These are phyloP conservation scores for Pelosia muscerda DNA, from an alignment of 2,888 invertebrate species.

Conservation along the genomic window DNA sequence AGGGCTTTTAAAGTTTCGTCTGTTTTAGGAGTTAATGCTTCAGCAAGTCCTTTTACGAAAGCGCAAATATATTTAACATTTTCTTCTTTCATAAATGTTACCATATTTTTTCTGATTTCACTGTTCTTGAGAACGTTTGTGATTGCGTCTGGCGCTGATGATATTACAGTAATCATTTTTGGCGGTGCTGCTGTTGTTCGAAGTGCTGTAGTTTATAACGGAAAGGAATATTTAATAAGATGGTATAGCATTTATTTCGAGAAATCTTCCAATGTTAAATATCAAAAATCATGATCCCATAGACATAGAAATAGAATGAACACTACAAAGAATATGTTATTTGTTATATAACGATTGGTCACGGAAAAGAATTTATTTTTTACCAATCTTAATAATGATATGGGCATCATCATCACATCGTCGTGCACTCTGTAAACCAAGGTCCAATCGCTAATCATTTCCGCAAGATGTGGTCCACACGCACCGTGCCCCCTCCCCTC, in stretches of 20 bases:
- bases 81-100: background rate
- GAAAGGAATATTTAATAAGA: background rate
- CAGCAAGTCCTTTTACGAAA: background rate
- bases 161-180: background rate
- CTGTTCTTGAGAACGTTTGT: background rate
- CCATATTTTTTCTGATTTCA: background rate
- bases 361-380: too few species aligned
- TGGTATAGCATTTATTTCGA: too few species aligned
- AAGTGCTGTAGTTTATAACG: too few species aligned
- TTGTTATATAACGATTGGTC: too few species aligned
- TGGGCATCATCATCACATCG: too few species aligned
- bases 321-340: background rate
- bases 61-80: slow-evolving; percentile 9
- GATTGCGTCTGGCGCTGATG: background rate
- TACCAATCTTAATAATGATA: too few species aligned
- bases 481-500: too few species aligned
- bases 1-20: background rate
- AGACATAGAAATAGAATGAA: too few species aligned
- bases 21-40: background rate
- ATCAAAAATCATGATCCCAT: background rate
- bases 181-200: background rate
- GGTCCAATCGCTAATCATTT: too few species aligned
- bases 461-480: too few species aligned
- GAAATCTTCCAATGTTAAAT: too few species aligned
- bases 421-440: too few species aligned